phyloP scores from a whole-genome alignment of 2,888 invertebrate species.

The Odontomyia ornata region DNA sequence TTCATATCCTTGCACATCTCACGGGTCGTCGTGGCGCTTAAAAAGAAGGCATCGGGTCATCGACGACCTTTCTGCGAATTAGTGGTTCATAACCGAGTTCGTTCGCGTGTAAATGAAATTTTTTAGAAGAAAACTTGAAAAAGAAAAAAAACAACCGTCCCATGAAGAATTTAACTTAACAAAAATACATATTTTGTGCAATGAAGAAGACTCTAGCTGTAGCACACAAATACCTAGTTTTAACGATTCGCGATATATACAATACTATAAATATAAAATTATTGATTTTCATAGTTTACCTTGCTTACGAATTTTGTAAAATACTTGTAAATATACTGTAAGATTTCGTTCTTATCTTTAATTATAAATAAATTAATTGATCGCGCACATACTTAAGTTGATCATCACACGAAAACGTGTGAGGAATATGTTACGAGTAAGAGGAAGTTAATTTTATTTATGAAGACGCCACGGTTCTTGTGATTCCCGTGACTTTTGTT shows the following conservation, averaged over 20 bases:
- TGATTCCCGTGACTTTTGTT: no score
- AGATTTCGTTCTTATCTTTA: no score
- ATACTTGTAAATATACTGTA: neutral
- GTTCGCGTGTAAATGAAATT: no score
- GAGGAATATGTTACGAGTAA: no score
- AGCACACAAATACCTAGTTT: neutral
- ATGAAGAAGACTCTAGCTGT: slow-evolving; percentile 29
- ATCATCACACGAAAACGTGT: no score
- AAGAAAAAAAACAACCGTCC: slow-evolving; percentile 33
- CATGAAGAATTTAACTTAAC: slow-evolving; percentile 28
- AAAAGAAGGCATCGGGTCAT: neutral
- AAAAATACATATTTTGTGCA: slow-evolving; percentile 17
- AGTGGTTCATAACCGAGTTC: neutral
- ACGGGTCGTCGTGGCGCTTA: neutral
- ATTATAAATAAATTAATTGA: no score
- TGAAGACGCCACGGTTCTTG: no score
- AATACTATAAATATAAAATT: no score
- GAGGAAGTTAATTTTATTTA: no score
- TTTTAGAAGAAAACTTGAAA: no score
- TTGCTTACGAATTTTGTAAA: slow-evolving; percentile 10
- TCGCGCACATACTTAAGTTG: no score
- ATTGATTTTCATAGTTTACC: neutral
- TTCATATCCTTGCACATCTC: neutral
- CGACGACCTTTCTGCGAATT: neutral
- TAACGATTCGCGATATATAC: neutral